A percentile compares a stretch with the other conserved stretches of the same genome.
These are phyloP conservation scores for Prochilodus magdalenae DNA, from an alignment of 2,113 vertebrate genomes.

Conservation along the genomic window DNA sequence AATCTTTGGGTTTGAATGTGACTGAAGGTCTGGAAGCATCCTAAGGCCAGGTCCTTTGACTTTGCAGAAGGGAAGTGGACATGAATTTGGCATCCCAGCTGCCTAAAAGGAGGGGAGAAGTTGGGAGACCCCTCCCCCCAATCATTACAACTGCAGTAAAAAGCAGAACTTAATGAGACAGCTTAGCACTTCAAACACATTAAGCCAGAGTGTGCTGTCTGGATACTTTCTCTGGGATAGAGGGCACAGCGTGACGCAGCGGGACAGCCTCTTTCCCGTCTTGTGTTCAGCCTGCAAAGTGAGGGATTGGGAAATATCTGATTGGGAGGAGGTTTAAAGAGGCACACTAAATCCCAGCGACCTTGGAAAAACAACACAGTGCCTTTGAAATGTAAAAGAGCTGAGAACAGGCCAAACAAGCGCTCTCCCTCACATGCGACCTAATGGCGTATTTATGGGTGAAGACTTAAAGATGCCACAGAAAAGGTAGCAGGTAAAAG, in stretches of 20 bases:
- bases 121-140: too few species aligned
- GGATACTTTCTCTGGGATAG: not conserved
- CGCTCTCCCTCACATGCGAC: not conserved
- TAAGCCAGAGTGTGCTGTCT: not conserved
- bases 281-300: not conserved
- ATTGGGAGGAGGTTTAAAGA: not conserved
- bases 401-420: not conserved
- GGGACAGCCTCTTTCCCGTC: not conserved
- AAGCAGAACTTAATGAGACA: not conserved
- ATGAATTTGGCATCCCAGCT: too few species aligned
- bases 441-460: not conserved
- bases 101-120: too few species aligned
- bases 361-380: conserved; percentile 7
- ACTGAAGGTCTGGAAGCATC: too few species aligned
- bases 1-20: too few species aligned
- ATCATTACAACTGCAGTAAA: too few species aligned
- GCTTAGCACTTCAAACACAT: not conserved
- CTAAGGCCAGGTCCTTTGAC: too few species aligned
- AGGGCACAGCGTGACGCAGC: not conserved
- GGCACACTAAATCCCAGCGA: conserved; percentile 5
- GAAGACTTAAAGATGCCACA: not conserved
- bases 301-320: conserved; percentile 7
- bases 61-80: too few species aligned
- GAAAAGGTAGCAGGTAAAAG: not conserved
- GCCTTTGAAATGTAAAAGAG: conserved; percentile 28